Evolutionary conservation across 1,140 invertebrate species (phyloP).

Genomic region (Amyelois transitella): DNA sequence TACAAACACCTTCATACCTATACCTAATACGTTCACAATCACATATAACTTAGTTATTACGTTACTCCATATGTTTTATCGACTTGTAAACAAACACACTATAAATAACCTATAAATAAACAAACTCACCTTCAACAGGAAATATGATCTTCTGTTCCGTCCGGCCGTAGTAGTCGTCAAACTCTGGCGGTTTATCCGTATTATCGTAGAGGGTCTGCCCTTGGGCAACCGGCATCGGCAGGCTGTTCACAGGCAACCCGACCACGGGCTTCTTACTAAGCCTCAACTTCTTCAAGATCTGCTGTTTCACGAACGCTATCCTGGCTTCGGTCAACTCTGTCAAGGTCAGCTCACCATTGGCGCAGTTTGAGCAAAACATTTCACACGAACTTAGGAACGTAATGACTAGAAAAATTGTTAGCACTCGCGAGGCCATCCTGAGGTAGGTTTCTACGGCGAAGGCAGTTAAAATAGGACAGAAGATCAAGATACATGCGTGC

Average conservation of each 20-base stretch:
- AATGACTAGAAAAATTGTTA: constrained; percentile 40
- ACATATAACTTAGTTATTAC: too few relatives aligned
- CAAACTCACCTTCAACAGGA: constrained; percentile 79
- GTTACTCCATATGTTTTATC: too few relatives aligned
- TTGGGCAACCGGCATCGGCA: constrained; percentile 82
- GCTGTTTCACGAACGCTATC: constrained; percentile 87
- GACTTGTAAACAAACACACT: not conserved
- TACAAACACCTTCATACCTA: too few relatives aligned
- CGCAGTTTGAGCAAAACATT: constrained; percentile 54
- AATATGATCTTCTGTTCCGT: constrained; percentile 87
- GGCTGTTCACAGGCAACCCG: constrained; percentile 70
- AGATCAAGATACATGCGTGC: constrained; percentile 51
- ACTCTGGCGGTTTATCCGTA: constrained; percentile 66
- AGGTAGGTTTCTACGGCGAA: constrained; percentile 40
- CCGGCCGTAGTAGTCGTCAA: constrained; percentile 85
- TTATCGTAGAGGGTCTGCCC: constrained; percentile 70
- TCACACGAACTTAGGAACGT: constrained; percentile 31
- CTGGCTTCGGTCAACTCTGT: constrained; percentile 71
- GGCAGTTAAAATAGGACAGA: constrained; percentile 46
- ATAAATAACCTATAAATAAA: not conserved
- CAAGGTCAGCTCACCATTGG: constrained; percentile 40
- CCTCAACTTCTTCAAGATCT: constrained; percentile 85
- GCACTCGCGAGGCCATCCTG: constrained; percentile 36
- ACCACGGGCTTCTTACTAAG: constrained; percentile 80
- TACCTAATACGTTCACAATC: too few relatives aligned